Evolutionary conservation across 2,888 invertebrate genomes (phyloP).

Genomic region (Bellardia bayeri): DNA sequence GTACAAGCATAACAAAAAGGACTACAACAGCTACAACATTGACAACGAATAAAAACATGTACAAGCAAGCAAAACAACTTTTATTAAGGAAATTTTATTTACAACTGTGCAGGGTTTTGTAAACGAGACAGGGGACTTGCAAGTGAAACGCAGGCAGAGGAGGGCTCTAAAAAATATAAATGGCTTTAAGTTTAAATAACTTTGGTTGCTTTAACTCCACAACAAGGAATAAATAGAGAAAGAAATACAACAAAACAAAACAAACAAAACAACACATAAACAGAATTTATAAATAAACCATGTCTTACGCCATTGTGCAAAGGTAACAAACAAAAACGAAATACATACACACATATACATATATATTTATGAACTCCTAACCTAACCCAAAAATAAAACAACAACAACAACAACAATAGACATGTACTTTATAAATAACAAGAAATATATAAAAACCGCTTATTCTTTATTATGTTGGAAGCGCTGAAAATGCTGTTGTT

Average conservation of each 20-base stretch:
- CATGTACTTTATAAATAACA: neutral
- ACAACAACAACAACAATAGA: neutral
- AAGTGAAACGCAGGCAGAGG: neutral
- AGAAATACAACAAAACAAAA: neutral
- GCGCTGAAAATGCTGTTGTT: neutral
- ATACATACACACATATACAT: too few relatives aligned
- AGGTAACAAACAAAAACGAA: neutral
- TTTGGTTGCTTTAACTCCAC: neutral
- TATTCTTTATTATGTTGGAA: neutral
- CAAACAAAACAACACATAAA: neutral
- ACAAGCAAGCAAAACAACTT: neutral
- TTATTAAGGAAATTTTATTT: conserved; percentile 27
- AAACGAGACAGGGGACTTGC: neutral
- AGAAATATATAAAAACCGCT: conserved; percentile 13
- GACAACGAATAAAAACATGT: neutral
- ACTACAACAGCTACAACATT: neutral
- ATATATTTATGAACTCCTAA: conserved; percentile 34
- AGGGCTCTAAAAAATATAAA: conserved; percentile 3
- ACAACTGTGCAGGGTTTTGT: conserved; percentile 5
- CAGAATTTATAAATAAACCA: conserved; percentile 13
- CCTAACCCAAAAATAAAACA: conserved; percentile 24
- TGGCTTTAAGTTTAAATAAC: conserved; percentile 26
- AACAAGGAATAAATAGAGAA: conserved; percentile 3
- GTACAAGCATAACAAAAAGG: conserved; percentile 11
- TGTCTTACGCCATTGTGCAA: too few relatives aligned